These are phyloP conservation scores for Marasmarcha lunaedactyla DNA, from an alignment of 2,888 invertebrate genomes.

Conservation along the genomic window DNA sequence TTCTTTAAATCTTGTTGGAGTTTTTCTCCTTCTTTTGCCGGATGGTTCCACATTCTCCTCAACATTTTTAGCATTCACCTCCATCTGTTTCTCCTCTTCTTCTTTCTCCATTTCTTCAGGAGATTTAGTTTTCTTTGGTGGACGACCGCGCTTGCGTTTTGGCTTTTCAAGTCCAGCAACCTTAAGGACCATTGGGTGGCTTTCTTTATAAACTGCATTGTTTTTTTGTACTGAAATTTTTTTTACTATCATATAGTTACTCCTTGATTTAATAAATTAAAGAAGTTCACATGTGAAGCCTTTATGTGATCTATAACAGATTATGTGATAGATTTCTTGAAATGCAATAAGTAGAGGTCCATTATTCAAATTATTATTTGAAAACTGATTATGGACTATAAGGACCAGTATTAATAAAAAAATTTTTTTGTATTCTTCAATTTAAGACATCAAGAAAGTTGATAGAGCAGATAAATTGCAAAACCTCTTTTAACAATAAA, in stretches of 20 bases:
- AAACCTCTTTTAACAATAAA: no score
- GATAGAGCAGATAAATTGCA: no score
- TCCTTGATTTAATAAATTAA: no score
- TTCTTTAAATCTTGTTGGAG: slow-evolving; percentile 72
- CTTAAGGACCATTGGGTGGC: slow-evolving; percentile 74
- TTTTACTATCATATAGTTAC: no score
- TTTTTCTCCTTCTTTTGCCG: slow-evolving; percentile 73
- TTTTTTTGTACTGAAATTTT: slow-evolving; percentile 70
- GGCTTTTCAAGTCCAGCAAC: slow-evolving; percentile 76
- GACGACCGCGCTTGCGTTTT: slow-evolving; percentile 76
- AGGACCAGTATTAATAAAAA: no score
- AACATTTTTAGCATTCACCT: slow-evolving; percentile 18
- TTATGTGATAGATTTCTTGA: no score
- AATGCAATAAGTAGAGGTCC: no score
- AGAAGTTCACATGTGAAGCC: no score
- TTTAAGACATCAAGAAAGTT: no score
- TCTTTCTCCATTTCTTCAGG: slow-evolving; percentile 39
- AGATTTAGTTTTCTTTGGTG: slow-evolving; percentile 69
- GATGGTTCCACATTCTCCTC: slow-evolving; percentile 51
- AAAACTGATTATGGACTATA: no score
- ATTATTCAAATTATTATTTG: no score
- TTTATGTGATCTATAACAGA: slow-evolving; percentile 44
- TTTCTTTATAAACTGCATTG: slow-evolving; percentile 73
- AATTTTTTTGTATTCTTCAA: no score
- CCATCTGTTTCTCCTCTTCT: slow-evolving; percentile 24